These are phyloP conservation scores for Drosophila vallismaia DNA, from an alignment of 2,888 invertebrate species.

Conservation along the genomic window DNA sequence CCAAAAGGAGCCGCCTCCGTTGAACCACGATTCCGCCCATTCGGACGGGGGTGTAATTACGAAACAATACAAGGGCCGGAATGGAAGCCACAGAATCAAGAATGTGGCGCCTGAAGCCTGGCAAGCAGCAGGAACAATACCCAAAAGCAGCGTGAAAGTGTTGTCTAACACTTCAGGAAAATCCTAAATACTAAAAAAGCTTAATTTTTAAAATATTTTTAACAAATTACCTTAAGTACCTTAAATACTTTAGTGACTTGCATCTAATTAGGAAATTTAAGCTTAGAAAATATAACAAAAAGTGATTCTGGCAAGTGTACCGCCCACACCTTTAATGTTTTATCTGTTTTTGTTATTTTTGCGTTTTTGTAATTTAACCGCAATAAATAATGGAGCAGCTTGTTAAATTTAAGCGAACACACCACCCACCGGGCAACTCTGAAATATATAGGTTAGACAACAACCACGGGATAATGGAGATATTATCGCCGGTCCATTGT, in stretches of 20 bases:
- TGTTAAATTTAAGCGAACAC: slow-evolving; percentile 50
- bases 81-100: slow-evolving; percentile 10
- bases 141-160: slow-evolving; percentile 13
- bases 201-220: slow-evolving; percentile 3
- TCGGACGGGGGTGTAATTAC: slow-evolving; percentile 41
- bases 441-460: slow-evolving; percentile 33
- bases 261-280: not conserved
- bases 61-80: slow-evolving; percentile 47
- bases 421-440: slow-evolving; percentile 13
- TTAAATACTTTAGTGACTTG: not conserved
- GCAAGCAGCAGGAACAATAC: slow-evolving; percentile 8
- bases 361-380: slow-evolving; percentile 60
- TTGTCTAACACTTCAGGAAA: slow-evolving; percentile 1
- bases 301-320: slow-evolving; percentile 10
- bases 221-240: slow-evolving; percentile 4
- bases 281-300: not conserved
- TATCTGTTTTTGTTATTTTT: slow-evolving; percentile 43
- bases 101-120: slow-evolving; percentile 12
- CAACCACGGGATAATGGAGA: slow-evolving; percentile 19
- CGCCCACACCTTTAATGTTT: slow-evolving; percentile 14
- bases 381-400: slow-evolving; percentile 69
- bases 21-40: slow-evolving; percentile 26
- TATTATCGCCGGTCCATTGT: slow-evolving; percentile 22
- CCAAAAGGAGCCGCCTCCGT: slow-evolving; percentile 25
- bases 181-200: not conserved